phyloP scores from a whole-genome alignment of 2,113 vertebrate genomes.

The Synchiropus splendidus region DNA sequence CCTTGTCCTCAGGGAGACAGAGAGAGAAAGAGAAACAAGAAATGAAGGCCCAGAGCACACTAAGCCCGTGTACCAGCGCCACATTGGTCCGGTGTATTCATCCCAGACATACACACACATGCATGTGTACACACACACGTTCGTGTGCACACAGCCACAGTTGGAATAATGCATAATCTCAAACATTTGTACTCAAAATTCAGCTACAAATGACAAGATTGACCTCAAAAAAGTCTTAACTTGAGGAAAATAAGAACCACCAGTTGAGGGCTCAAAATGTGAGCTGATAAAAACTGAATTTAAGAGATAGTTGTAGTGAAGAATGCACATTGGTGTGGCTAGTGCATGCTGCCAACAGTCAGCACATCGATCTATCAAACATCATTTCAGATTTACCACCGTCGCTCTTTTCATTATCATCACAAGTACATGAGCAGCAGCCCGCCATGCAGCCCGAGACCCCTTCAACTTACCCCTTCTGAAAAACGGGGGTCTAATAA shows the following conservation, averaged over 20 bases:
- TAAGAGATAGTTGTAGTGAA: conserved; percentile 26
- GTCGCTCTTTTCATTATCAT: too few species aligned
- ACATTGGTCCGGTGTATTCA: conserved; percentile 40
- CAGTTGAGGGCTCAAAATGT: conserved; percentile 9
- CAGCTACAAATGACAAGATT: too few species aligned
- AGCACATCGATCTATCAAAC: conserved; percentile 22
- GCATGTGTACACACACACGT: conserved; percentile 6
- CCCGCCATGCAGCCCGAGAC: conserved; percentile 57
- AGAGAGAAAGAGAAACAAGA: conserved; percentile 39
- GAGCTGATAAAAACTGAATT: conserved; percentile 30
- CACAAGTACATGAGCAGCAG: too few species aligned
- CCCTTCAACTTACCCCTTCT: conserved; percentile 61
- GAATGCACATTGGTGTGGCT: conserved; percentile 25
- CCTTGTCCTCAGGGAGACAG: conserved; percentile 44
- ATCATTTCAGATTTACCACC: conserved; percentile 28
- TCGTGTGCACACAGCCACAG: conserved; percentile 5
- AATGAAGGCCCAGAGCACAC: conserved; percentile 59
- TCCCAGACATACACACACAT: conserved; percentile 39
- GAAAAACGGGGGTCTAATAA: conserved; percentile 64
- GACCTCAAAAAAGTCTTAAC: not conserved
- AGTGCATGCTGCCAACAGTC: conserved; percentile 34
- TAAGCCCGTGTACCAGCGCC: conserved; percentile 25
- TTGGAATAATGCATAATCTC: conserved; percentile 8
- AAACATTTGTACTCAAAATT: conserved; percentile 1
- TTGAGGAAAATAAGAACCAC: too few species aligned